These are phyloP conservation scores for Eumeta japonica DNA, from an alignment of 1,140 invertebrate genomes.

Conservation along the genomic window DNA sequence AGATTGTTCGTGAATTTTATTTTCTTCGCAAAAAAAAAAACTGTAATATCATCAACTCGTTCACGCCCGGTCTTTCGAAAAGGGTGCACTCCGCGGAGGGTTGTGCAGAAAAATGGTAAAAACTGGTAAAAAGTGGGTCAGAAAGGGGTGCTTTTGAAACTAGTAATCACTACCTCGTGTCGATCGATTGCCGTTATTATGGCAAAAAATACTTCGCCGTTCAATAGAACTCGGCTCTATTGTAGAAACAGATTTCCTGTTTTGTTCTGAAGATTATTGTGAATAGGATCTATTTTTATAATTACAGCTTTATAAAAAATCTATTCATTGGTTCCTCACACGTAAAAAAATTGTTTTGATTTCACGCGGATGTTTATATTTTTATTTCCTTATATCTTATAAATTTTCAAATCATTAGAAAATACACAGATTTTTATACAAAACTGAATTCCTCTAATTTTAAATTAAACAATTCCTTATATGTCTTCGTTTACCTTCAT, in stretches of 20 bases:
- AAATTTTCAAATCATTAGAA: too few relatives aligned
- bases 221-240: too few relatives aligned
- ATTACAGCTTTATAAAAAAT: too few relatives aligned
- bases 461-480: too few relatives aligned
- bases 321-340: too few relatives aligned
- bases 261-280: conserved; percentile 27
- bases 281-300: conserved; percentile 26
- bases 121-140: conserved; percentile 55
- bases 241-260: too few relatives aligned
- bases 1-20: conserved; percentile 55
- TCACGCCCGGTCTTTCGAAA: conserved; percentile 56
- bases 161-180: conserved; percentile 51
- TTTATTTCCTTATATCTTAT: too few relatives aligned
- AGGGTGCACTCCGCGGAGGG: conserved; percentile 49
- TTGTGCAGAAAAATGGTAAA: conserved; percentile 44
- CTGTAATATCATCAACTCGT: conserved; percentile 59
- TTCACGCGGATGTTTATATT: too few relatives aligned
- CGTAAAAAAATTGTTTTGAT: too few relatives aligned
- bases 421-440: too few relatives aligned
- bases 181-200: conserved; percentile 55
- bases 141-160: conserved; percentile 54
- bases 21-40: conserved; percentile 53
- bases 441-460: too few relatives aligned
- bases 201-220: conserved; percentile 36
- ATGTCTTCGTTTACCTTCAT: too few relatives aligned